Base-by-base conservation (phyloP, 2,113 vertebrate species). In the Colinus virginianus region DNA sequence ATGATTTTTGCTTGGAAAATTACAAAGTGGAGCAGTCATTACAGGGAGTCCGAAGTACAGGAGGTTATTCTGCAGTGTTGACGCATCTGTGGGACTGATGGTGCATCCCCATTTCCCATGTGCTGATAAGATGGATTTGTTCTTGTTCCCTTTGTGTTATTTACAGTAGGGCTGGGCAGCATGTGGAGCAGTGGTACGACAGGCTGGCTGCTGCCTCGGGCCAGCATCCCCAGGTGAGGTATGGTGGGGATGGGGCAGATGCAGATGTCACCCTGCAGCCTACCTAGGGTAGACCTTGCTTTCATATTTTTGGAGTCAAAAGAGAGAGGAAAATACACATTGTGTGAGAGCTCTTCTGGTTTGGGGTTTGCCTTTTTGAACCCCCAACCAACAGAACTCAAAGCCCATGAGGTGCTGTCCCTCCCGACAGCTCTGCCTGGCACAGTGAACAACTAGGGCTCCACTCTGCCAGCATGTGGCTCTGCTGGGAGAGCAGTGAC, bases 401-500 rank as follows among this genome's bases (percentile, higher is more conserved):
- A 53, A 53, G 51, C 16, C 51, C 38, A 28, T 46, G 38, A 74
- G 30, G 15, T 59, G 8, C 21, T 58, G 74, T 79, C 25, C 32
- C 34, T 72, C 59, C 40, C 53, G 30, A 25, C 43, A 61, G 51
- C 51, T 53, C 61, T 76, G 13, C 7, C 42, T 56, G 55, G 7
- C 78, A 42, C 46, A 69, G 22, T 12, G 49, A 36, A 58, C 56
- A 53, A 42, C 58, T 74, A 43, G 64, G 64, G 64, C 83, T 83
- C 71, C n/a, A 8, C 34, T 45, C 43, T 80, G 56, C 79, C 78
- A 74, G 51, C 43, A 17, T 75, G 87, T 30, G 8, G 53, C 76
- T 67, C 82, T 80, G 61, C 16, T 83, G 87, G 82, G n/a, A 84
- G n/a, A 84, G 71, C 42, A 49, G 81, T 74, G 84, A 78, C 72